A percentile compares a stretch with the other conserved stretches of the same genome.
phyloP scores from a whole-genome alignment of 2,888 invertebrate genomes.

The Stramonita haemastoma region DNA sequence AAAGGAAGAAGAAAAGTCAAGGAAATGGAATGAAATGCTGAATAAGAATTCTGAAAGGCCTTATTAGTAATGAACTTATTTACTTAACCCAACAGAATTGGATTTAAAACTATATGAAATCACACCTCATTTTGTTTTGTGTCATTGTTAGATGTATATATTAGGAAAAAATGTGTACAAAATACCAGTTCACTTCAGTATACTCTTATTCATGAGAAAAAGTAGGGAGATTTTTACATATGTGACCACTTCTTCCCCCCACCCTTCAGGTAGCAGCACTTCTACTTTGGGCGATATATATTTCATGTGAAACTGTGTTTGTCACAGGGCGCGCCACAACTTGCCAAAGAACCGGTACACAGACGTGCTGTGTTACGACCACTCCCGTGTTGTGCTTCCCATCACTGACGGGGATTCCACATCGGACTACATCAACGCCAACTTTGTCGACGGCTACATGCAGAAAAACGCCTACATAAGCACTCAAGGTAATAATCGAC shows the following conservation, averaged over 20 bases:
- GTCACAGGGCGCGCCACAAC: conserved; percentile 71
- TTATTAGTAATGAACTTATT: too few species aligned
- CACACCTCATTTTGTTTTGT: too few species aligned
- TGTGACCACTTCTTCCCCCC: background rate
- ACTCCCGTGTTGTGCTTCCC: conserved; percentile 92
- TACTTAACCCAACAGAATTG: too few species aligned
- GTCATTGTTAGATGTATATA: too few species aligned
- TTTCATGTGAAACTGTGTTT: too few species aligned
- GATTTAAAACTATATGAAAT: too few species aligned
- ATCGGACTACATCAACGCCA: conserved; percentile 96
- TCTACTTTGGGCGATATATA: background rate
- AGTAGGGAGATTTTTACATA: background rate
- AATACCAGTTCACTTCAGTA: too few species aligned
- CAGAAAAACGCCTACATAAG: conserved; percentile 98
- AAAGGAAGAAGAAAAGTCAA: too few species aligned
- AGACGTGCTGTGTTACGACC: conserved; percentile 97
- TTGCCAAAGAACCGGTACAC: conserved; percentile 84
- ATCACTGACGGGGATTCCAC: conserved; percentile 72
- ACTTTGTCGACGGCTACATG: conserved; percentile 98
- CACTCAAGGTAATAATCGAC: conserved; percentile 88
- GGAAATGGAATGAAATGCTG: too few species aligned
- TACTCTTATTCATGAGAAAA: background rate
- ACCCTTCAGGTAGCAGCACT: background rate
- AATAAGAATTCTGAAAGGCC: too few species aligned
- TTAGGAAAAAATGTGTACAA: too few species aligned